phyloP scores from a whole-genome alignment of 1,140 invertebrate genomes.

The Subanguina moxae region DNA sequence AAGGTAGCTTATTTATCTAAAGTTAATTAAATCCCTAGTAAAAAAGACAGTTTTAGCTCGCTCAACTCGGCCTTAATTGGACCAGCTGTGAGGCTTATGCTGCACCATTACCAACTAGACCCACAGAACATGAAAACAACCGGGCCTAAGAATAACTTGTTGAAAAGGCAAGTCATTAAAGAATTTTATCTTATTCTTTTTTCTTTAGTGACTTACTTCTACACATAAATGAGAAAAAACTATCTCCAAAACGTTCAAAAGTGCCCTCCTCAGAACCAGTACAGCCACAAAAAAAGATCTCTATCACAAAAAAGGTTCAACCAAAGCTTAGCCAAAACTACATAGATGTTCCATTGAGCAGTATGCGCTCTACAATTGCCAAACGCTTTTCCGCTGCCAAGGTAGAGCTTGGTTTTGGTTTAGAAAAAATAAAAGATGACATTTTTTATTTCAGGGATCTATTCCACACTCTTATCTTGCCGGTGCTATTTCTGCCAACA shows the following conservation, averaged over 20 bases:
- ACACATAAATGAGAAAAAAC: constrained; percentile 21
- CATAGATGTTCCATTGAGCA: constrained; percentile 77
- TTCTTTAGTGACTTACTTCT: constrained; percentile 30
- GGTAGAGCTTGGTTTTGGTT: constrained; percentile 34
- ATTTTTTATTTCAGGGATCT: constrained; percentile 73
- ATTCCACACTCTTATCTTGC: constrained; percentile 94
- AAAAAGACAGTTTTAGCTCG: constrained; percentile 2
- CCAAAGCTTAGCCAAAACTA: constrained; percentile 59
- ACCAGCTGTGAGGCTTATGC: constrained; percentile 37
- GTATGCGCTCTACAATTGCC: constrained; percentile 80
- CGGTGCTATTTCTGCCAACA: constrained; percentile 78
- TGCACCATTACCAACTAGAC: constrained; percentile 38
- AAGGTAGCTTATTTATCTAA: no score
- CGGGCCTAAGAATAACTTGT: constrained; percentile 44
- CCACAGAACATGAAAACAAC: constrained; percentile 14
- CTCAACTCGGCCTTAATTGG: constrained; percentile 16
- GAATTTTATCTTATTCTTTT: not conserved
- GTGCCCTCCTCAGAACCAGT: not conserved
- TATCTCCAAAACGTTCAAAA: constrained; percentile 14
- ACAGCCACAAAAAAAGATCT: constrained; percentile 2
- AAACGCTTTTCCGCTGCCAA: constrained; percentile 85
- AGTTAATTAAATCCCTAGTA: no score
- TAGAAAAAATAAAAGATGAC: not conserved
- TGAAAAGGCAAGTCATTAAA: constrained; percentile 34
- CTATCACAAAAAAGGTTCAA: constrained; percentile 28